A percentile compares a stretch with the other conserved stretches of the same genome.
Conservation (phyloP, 64 coral and sea anemone species). For the Stylophora pistillata region DNA sequence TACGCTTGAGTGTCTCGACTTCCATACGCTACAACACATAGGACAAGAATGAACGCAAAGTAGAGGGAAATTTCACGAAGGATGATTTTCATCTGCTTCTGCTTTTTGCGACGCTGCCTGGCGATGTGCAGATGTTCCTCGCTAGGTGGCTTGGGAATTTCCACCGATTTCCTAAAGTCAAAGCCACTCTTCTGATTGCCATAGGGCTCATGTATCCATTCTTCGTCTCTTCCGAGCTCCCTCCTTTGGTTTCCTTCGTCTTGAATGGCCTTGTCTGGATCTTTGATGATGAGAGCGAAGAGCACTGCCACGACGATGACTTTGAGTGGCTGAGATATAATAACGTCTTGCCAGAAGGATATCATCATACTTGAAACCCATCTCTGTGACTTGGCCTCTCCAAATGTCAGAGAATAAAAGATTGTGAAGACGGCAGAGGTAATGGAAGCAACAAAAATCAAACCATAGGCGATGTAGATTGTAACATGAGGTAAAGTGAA, state of each 20-base stretch:
- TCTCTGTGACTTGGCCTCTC: slow-evolving; percentile 61
- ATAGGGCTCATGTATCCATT: slow-evolving; percentile 42
- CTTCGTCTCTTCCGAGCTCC: slow-evolving; percentile 39
- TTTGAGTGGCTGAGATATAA: slow-evolving; percentile 57
- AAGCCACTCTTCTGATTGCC: neutral
- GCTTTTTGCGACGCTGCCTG: slow-evolving; percentile 40
- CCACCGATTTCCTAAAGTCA: neutral
- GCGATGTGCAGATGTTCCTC: slow-evolving; percentile 53
- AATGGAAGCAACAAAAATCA: slow-evolving; percentile 32
- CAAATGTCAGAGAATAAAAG: slow-evolving; percentile 81
- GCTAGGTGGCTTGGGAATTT: slow-evolving; percentile 67
- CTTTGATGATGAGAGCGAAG: slow-evolving; percentile 49
- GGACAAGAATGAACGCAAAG: slow-evolving; percentile 47
- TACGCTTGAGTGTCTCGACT: slow-evolving; percentile 40
- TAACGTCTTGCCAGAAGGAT: slow-evolving; percentile 58
- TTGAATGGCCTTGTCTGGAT: slow-evolving; percentile 20
- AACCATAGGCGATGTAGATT: slow-evolving; percentile 73
- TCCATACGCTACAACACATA: slow-evolving; percentile 64
- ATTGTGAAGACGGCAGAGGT: slow-evolving; percentile 58
- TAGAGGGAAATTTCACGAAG: slow-evolving; percentile 58
- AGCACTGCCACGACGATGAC: slow-evolving; percentile 24
- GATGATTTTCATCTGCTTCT: slow-evolving; percentile 68
- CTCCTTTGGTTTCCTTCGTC: neutral
- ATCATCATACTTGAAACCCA: slow-evolving; percentile 77
- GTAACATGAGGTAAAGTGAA: slow-evolving; percentile 58